Evolutionary conservation across 2,888 invertebrate species (phyloP).

Genomic region (Aleiodes testaceus): DNA sequence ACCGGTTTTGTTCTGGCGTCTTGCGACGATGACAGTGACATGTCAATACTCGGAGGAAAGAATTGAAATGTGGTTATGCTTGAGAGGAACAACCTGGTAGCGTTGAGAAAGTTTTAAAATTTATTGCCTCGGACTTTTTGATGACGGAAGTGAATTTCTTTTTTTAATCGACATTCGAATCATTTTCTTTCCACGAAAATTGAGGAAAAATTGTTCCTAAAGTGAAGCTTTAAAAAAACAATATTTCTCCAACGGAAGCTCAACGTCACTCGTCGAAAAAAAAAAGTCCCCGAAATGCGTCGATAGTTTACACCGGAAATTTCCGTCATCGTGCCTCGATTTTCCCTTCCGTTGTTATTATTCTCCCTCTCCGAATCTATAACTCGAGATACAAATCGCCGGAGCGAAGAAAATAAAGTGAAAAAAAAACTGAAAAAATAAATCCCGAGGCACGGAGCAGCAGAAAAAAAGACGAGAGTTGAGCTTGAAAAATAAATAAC

Average conservation of each 20-base stretch:
- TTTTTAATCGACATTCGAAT: too few relatives aligned
- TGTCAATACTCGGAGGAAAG: constrained; percentile 67
- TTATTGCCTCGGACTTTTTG: constrained; percentile 29
- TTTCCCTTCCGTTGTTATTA: background rate
- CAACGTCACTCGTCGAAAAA: background rate
- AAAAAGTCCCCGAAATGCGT: background rate
- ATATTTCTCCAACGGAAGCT: background rate
- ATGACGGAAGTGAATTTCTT: constrained; percentile 27
- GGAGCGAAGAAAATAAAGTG: constrained; percentile 16
- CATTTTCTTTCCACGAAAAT: too few relatives aligned
- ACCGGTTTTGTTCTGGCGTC: constrained; percentile 28
- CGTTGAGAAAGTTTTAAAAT: constrained; percentile 3
- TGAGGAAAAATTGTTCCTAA: background rate
- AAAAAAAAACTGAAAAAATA: constrained; percentile 4
- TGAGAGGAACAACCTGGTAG: background rate
- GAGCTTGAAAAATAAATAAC: constrained; percentile 46
- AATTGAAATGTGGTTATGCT: constrained; percentile 64
- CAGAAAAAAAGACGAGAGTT: constrained; percentile 39
- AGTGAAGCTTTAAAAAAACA: background rate
- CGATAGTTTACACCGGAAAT: constrained; percentile 38
- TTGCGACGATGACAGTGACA: constrained; percentile 69
- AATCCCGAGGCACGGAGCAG: constrained; percentile 23
- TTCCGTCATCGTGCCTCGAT: constrained; percentile 24
- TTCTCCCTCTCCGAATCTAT: background rate
- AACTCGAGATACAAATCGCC: constrained; percentile 11